phyloP scores from a whole-genome alignment of 2,113 vertebrate genomes.

The Crotalus viridis region DNA sequence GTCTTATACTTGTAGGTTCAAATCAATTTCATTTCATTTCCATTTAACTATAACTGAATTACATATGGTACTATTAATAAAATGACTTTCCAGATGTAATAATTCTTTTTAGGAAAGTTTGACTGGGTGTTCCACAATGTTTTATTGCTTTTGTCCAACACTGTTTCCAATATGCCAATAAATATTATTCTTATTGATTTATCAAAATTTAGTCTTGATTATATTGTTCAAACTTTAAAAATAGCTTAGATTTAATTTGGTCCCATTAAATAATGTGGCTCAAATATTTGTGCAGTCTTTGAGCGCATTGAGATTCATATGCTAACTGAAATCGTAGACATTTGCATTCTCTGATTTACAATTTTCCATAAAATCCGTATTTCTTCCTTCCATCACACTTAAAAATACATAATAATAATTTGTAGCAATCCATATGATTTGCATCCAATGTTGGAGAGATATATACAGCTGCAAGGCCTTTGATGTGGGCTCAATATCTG shows the following conservation, averaged over 20 bases:
- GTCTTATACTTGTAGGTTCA: not conserved
- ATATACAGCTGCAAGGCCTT: not conserved
- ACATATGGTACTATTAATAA: not conserved
- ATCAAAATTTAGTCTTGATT: not conserved
- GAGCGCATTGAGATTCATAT: not conserved
- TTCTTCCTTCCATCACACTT: not conserved
- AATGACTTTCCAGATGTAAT: not conserved
- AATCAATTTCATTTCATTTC: not conserved
- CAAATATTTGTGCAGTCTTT: not conserved
- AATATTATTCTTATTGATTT: not conserved
- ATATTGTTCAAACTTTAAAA: not conserved
- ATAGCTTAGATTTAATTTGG: not conserved
- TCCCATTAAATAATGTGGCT: not conserved
- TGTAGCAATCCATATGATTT: not conserved
- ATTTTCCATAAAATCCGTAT: not conserved
- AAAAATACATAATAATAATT: not conserved
- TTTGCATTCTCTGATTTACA: not conserved
- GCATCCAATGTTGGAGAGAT: not conserved
- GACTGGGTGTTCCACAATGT: not conserved
- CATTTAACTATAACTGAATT: not conserved
- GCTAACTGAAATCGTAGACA: not conserved
- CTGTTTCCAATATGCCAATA: not conserved
- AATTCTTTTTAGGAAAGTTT: not conserved
- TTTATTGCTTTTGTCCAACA: not conserved
- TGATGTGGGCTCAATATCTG: not conserved